Evolutionary conservation across 2,797 vertebrate species (phyloP).

Genomic region (Petrocephalus schoutedeni): DNA sequence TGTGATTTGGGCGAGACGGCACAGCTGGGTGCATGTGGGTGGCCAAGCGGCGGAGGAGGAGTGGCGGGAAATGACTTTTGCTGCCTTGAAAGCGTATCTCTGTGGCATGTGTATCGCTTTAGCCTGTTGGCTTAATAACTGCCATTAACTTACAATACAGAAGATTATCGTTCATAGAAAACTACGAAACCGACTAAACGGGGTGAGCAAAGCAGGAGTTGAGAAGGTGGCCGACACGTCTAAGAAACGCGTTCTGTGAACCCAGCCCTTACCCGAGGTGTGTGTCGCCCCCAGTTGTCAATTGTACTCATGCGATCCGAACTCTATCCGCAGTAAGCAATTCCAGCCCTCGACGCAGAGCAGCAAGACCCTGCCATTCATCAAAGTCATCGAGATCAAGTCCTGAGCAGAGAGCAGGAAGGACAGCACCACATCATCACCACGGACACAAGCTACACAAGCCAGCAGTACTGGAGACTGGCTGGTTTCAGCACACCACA

Average conservation of each 20-base stretch:
- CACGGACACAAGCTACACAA: background rate
- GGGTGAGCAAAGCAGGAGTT: background rate
- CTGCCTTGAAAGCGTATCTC: slow-evolving; percentile 52
- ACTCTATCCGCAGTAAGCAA: slow-evolving; percentile 59
- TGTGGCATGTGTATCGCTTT: background rate
- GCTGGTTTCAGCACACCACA: background rate
- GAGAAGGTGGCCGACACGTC: background rate
- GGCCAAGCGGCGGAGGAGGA: background rate
- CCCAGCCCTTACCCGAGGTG: background rate
- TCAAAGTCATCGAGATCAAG: slow-evolving; percentile 86
- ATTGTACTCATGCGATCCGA: background rate
- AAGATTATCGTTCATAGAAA: background rate
- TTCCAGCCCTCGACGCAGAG: slow-evolving; percentile 63
- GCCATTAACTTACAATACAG: background rate
- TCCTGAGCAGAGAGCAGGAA: slow-evolving; percentile 46
- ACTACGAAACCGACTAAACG: background rate
- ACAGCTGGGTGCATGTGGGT: background rate
- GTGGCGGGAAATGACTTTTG: background rate
- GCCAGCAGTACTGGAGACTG: background rate
- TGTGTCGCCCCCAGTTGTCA: background rate
- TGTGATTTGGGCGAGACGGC: background rate
- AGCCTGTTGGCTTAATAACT: background rate
- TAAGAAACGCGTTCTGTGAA: background rate
- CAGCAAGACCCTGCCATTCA: slow-evolving; percentile 79
- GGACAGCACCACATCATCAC: background rate